Percentiles rank a stretch among this genome's conserved stretches.
These are phyloP conservation scores for Calephelis nemesis DNA, from an alignment of 1,140 invertebrate genomes.

Conservation along the genomic window DNA sequence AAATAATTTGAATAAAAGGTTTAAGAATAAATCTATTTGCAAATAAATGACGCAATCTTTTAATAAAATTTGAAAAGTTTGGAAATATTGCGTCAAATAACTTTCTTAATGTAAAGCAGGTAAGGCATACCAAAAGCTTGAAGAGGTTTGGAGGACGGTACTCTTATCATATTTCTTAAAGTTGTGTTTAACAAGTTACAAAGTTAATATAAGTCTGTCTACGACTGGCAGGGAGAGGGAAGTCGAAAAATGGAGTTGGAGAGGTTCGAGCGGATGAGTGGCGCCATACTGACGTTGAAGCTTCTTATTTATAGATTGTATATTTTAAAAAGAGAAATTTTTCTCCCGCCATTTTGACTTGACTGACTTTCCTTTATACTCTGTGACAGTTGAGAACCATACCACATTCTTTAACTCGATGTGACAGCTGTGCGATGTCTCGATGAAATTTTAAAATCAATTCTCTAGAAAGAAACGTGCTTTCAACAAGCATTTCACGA, in stretches of 20 bases:
- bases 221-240: conserved; percentile 45
- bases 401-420: conserved; percentile 23
- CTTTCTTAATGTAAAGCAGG: conserved; percentile 30
- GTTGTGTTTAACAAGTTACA: conserved; percentile 65
- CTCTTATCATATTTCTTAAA: conserved; percentile 59
- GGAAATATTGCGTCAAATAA: conserved; percentile 21
- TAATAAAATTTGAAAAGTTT: conserved; percentile 5
- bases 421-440: conserved; percentile 25
- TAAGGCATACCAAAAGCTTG: conserved; percentile 31
- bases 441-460: conserved; percentile 27
- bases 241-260: conserved; percentile 59
- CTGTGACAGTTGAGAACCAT: conserved; percentile 32
- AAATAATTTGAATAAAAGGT: too few relatives aligned
- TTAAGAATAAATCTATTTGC: too few relatives aligned
- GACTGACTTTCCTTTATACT: conserved; percentile 31
- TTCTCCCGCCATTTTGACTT: conserved; percentile 33
- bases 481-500: not conserved
- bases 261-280: conserved; percentile 47
- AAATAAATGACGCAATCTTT: not conserved
- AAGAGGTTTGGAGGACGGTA: conserved; percentile 22
- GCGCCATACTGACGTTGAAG: conserved; percentile 43
- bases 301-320: conserved; percentile 26
- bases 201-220: conserved; percentile 63
- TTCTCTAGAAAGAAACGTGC: conserved; percentile 5
- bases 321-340: conserved; percentile 47